Base-by-base conservation (phyloP, 2,888 invertebrate species). In the Agrotis puta region DNA sequence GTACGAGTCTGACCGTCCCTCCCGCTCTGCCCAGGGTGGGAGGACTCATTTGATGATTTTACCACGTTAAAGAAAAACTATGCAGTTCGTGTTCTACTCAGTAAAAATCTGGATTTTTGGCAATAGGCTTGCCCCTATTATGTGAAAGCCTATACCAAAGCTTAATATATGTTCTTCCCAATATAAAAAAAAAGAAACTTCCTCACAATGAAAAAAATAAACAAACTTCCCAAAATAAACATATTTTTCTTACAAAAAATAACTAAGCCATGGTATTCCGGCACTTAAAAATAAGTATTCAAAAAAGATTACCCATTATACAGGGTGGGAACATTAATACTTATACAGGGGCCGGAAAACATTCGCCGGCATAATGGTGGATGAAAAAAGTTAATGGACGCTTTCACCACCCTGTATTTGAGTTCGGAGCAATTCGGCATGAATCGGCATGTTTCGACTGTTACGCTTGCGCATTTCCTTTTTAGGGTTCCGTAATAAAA, bases 331-430 rank as follows among this genome's bases (percentile, higher is more conserved):
- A 82, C 81, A 82, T 82, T 85, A 86, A 82, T 84, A 80, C 84
- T 70, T 85, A 85, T 85, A 86, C 84, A 85, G 74, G 64, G 75
- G 61, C 85, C 88, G 90, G 90, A 89, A 89, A 86, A 83, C 86
- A 89, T 88, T 90, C 81, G 67, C 79, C 81, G 80, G 64, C 74
- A 81, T 90, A 92, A 92, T 89, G 91, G 85, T 59, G 43, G 71
- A 77, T 82, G 81, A 90, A 91, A 91, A 92, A 92, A 91, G 90
- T 87, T 90, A 92, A 92, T 92, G 92, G 91, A 88, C 78, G 85
- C 84, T 86, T 91, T 88, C 85, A 77, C 64, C 85, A 80, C 62
- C 71, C 82, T 84, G 85, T 76, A 74, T 80, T 81, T 68, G 87
- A 56, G 72, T 76, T 84, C 77, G 78, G 68, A 18, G 68, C 63